Evolutionary conservation across 30 jellyfish, hydroid and myxozoan genomes (phyloP), one percentile per base, ranked within the genome.

Genomic region (Pelagia noctiluca): DNA sequence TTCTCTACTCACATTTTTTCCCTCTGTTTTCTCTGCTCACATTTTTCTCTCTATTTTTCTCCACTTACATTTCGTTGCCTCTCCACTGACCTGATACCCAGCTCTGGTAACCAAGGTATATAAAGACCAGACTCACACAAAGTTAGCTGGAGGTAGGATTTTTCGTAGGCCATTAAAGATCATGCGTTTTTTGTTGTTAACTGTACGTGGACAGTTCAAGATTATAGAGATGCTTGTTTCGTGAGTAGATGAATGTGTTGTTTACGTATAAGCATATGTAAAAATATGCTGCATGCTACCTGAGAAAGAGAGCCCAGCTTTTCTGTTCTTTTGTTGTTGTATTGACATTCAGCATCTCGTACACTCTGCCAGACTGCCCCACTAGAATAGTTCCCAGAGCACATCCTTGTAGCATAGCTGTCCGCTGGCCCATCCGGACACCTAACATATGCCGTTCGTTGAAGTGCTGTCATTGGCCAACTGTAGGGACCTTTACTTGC

Each of bases 381-480:
- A 10, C 32, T 24, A 10, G 31, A 2, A 62, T 4, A 79, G 48
- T 50, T 71, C 19, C 89, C 89, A 34, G 25, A 28, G 74, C 89
- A 79, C 8, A 34, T 12, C 33, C 89, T 42, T 11, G 82, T 79
- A n/a, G 89, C 89, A 24, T 65, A 46, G 32, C 46, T 49, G 0
- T n/a, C 66, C 26, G 81, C 65, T 2, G 83, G 89, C 23, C 89
- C 89, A 42, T 63, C 48, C n/a, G 89, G 52, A 66, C 89, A 79
- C n/a, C 80, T 50, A 47, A 38, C 63, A 0, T 72, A 31, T 7
- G 89, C 89, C n/a, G 28, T 36, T 22, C 37, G 30, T 30, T 78
- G 75, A 3, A 47, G 42, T 35, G 19, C 28, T 16, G 82, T 63
- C 19, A 35, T 29, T 7, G 89, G 89, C 89, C 89, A 79, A 0